Conservation (phyloP, 2,797 vertebrate genomes). For the Pelodytes ibericus region DNA sequence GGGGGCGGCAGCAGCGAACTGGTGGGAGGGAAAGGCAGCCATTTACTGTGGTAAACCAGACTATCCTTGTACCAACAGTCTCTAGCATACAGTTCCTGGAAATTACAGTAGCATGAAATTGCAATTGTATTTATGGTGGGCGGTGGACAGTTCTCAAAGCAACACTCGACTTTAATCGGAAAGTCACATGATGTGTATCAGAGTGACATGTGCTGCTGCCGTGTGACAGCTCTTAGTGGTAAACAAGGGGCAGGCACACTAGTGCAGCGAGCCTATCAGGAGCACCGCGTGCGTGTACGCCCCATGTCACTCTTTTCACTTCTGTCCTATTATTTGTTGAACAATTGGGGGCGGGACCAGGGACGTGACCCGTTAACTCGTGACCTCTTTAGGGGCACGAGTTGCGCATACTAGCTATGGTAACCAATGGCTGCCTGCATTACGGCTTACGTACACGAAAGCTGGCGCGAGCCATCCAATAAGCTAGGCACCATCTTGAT, state of each 20-base stretch:
- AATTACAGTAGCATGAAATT: too few relatives aligned
- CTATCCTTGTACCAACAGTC: too few relatives aligned
- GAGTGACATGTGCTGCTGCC: conserved; percentile 7
- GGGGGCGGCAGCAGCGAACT: too few relatives aligned
- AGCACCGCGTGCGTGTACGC: background rate
- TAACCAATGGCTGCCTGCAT: conserved; percentile 4
- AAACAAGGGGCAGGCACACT: conserved; percentile 12
- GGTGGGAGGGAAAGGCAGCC: too few relatives aligned
- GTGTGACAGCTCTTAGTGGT: conserved; percentile 28
- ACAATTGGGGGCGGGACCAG: background rate
- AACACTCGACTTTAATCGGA: background rate
- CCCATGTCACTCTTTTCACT: background rate
- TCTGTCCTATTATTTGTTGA: background rate
- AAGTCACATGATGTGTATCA: conserved; percentile 7
- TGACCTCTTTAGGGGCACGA: background rate
- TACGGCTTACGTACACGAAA: background rate
- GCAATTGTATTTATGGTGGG: too few relatives aligned
- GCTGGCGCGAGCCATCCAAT: background rate
- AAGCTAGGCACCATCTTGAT: background rate
- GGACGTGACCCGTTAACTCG: conserved; percentile 20
- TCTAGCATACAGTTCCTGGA: too few relatives aligned
- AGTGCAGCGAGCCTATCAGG: background rate
- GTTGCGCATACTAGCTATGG: background rate
- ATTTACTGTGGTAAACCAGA: too few relatives aligned
- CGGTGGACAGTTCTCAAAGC: too few relatives aligned